A percentile compares a stretch with the other conserved stretches of the same genome.
These are phyloP conservation scores for Triplophysa tibetana DNA, from an alignment of 2,113 vertebrate genomes.

Conservation along the genomic window DNA sequence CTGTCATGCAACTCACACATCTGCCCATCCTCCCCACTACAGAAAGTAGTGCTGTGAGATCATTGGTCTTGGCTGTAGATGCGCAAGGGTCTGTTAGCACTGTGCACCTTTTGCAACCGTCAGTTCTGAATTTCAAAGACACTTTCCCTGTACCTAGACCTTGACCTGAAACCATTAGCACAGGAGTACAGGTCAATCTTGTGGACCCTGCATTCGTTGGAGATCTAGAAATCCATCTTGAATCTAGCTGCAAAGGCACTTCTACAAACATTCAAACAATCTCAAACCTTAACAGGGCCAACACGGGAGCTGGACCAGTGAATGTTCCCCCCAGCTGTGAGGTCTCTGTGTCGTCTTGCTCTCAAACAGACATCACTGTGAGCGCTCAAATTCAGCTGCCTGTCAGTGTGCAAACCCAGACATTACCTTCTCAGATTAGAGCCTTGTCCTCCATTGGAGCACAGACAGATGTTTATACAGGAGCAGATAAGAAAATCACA, in stretches of 20 bases:
- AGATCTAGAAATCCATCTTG: conserved; percentile 59
- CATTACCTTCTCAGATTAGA: conserved; percentile 77
- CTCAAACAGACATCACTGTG: conserved; percentile 94
- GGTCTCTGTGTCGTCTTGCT: conserved; percentile 86
- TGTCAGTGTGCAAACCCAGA: conserved; percentile 92
- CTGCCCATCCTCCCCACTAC: conserved; percentile 85
- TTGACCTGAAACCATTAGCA: conserved; percentile 76
- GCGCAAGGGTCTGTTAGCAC: conserved; percentile 82
- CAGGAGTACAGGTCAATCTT: conserved; percentile 84
- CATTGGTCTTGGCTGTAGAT: conserved; percentile 85
- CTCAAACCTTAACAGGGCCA: conserved; percentile 77
- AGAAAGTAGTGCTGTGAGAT: conserved; percentile 79
- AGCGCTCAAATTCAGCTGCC: conserved; percentile 88
- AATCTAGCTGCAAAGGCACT: conserved; percentile 78
- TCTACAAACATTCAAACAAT: conserved; percentile 90
- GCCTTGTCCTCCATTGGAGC: conserved; percentile 85
- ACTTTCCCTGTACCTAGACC: conserved; percentile 74
- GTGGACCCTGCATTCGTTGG: conserved; percentile 61
- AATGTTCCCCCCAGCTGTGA: conserved; percentile 69
- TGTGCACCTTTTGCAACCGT: conserved; percentile 83
- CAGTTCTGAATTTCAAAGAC: conserved; percentile 77
- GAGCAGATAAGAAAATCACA: too few relatives aligned
- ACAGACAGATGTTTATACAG: conserved; percentile 82
- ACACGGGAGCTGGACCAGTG: conserved; percentile 53
- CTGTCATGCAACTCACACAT: conserved; percentile 90